phyloP scores from a whole-genome alignment of 2,113 vertebrate species.

The Hippoglossus stenolepis region DNA sequence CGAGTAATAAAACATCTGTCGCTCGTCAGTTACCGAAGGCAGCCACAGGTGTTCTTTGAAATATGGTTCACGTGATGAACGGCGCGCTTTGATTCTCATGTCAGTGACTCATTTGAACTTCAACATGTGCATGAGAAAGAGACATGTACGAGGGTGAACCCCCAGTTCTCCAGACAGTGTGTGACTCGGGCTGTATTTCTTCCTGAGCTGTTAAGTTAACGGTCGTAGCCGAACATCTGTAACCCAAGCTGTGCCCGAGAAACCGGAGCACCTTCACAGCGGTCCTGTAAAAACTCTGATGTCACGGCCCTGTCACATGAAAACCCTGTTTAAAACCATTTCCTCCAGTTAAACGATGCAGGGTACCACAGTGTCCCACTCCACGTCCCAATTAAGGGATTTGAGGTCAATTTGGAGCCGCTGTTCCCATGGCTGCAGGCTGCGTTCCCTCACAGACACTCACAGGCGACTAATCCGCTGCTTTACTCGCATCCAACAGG shows the following conservation, averaged over 20 bases:
- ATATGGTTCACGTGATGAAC: conserved; percentile 3
- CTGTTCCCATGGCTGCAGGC: conserved; percentile 42
- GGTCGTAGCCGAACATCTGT: conserved; percentile 8
- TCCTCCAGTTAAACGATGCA: conserved; percentile 30
- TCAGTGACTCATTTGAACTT: conserved; percentile 5
- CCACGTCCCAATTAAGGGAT: conserved; percentile 63
- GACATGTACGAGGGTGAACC: conserved; percentile 6
- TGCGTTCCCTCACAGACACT: conserved; percentile 46
- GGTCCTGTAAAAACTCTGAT: conserved; percentile 11
- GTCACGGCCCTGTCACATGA: conserved; percentile 12
- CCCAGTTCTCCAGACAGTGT: conserved; percentile 3
- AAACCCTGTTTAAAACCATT: conserved; percentile 48
- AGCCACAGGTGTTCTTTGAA: conserved; percentile 33
- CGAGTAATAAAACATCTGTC: conserved; percentile 27
- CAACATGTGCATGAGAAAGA: neutral
- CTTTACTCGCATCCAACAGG: conserved; percentile 28
- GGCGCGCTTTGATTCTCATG: conserved; percentile 14
- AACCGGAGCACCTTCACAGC: conserved; percentile 22
- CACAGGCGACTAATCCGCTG: conserved; percentile 18
- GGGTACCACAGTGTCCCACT: conserved; percentile 38
- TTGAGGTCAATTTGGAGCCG: conserved; percentile 50
- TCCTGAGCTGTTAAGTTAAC: conserved; percentile 9
- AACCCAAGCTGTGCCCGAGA: conserved; percentile 5
- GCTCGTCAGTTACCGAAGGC: neutral
- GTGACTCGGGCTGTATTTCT: conserved; percentile 13